Evolutionary conservation across 1,140 invertebrate genomes (phyloP), one percentile per base, ranked within the genome.

Genomic region (Oncopodura yosiiana): DNA sequence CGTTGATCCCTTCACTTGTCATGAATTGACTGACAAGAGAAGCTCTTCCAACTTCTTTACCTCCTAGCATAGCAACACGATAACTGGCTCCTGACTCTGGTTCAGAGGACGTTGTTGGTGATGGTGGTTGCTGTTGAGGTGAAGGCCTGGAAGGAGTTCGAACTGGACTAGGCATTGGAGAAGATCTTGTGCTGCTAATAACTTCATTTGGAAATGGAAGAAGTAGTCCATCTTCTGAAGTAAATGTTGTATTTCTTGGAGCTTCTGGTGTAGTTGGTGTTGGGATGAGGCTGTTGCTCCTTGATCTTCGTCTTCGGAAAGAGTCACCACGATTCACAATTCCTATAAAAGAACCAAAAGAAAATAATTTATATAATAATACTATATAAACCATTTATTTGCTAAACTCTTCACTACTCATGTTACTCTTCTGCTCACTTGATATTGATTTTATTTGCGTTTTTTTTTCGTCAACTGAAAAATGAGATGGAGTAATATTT

Each of bases 1-100:
- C 86, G 67, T 92, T 93, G 66, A 93, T 92, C 66, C 87, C 91
- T 66, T 95, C 91, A 45, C 88, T 93, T 32, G 90, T 94, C 77
- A 90, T 86, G 67, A 94, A 94, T 73, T 95, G 91, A 58, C 84
- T 84, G 62, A 89, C 81, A 1, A 95, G 77, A 14, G 89, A 82
- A 1, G 90, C 86, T 71, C 94, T 94, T 18, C 91, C 91, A 6
- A 94, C 90, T 0, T 88, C 90, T 5, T 80, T 76, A 0, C 84
- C 80, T 0, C 91, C 91, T 4, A 94, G 69, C 71, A 94, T 82
- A 8, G 85, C 82, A 0, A 94, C 87, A 1, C 76, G 75, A 70
- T 86, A 86, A 30, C 71, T 73, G 19, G 65, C 62, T 18, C 79
- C 75, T 8, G 55, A 21, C 30, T 56, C 63, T 12, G 68, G 14